A percentile compares a stretch with the other conserved stretches of the same genome.
Conservation (phyloP, 2,797 vertebrate species). For the Argentina silus region DNA sequence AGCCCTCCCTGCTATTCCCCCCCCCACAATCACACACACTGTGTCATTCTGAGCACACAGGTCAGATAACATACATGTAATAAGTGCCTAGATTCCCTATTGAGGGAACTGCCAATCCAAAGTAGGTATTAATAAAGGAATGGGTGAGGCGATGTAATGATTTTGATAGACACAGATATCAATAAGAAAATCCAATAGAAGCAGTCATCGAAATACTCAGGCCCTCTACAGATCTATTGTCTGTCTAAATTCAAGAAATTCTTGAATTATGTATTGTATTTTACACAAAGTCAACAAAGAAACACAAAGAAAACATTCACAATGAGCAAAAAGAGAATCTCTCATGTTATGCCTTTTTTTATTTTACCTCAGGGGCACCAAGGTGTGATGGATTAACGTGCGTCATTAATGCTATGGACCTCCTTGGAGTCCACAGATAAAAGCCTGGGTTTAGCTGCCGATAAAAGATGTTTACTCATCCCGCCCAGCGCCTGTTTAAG, state of each 20-base stretch:
- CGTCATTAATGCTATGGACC: slow-evolving; percentile 51
- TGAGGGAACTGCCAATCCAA: slow-evolving; percentile 45
- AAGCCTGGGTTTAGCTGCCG: slow-evolving; percentile 39
- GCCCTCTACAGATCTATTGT: slow-evolving; percentile 50
- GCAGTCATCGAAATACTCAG: slow-evolving; percentile 48
- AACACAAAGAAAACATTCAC: neutral
- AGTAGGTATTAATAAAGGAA: slow-evolving; percentile 61
- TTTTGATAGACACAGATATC: slow-evolving; percentile 59
- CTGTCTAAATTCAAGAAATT: slow-evolving; percentile 68
- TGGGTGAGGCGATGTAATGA: slow-evolving; percentile 45
- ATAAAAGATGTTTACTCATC: slow-evolving; percentile 64
- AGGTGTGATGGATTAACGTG: slow-evolving; percentile 60
- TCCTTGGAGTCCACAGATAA: slow-evolving; percentile 51
- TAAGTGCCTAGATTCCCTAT: slow-evolving; percentile 58
- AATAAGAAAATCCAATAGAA: slow-evolving; percentile 61
- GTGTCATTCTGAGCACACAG: slow-evolving; percentile 53
- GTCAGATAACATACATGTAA: slow-evolving; percentile 64
- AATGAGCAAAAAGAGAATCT: neutral
- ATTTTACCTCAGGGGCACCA: slow-evolving; percentile 44
- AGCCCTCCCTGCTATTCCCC: slow-evolving; percentile 27
- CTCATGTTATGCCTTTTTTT: slow-evolving; percentile 34
- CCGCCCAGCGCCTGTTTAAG: slow-evolving; percentile 23
- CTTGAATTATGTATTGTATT: slow-evolving; percentile 2
- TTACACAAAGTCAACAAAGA: too few relatives aligned
- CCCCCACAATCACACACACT: slow-evolving; percentile 14